A percentile compares a stretch with the other conserved stretches of the same genome.
Evolutionary conservation across 2,888 invertebrate species (phyloP).

Genomic region (Alentia gelatinosa): DNA sequence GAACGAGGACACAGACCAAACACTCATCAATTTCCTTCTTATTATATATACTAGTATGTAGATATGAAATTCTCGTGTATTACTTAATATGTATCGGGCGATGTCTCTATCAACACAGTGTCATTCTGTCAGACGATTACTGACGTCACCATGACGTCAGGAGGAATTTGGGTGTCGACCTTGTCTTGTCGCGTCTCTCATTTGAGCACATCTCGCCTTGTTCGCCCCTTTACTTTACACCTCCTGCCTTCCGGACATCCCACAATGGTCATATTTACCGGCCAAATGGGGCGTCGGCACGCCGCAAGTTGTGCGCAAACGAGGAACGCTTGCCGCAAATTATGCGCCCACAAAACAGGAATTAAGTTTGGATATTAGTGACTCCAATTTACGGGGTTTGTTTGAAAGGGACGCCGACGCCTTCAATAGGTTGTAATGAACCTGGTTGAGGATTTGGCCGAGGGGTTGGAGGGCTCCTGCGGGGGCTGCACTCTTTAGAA

Average conservation of each 20-base stretch:
- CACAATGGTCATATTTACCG: constrained; percentile 25
- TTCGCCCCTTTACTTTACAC: constrained; percentile 1
- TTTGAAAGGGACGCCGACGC: constrained; percentile 25
- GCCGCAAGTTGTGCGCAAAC: not conserved
- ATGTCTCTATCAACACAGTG: too few relatives aligned
- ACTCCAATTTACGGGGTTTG: constrained; percentile 23
- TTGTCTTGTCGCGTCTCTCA: not conserved
- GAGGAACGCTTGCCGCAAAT: constrained; percentile 7
- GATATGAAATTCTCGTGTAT: too few relatives aligned
- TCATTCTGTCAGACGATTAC: not conserved
- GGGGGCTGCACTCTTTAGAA: not conserved
- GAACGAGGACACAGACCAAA: too few relatives aligned
- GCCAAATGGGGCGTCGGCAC: not conserved
- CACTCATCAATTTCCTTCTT: too few relatives aligned
- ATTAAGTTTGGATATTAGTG: constrained; percentile 52
- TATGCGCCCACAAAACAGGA: constrained; percentile 38
- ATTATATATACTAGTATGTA: too few relatives aligned
- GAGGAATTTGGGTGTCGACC: not conserved
- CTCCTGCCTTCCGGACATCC: not conserved
- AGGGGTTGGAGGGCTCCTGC: not conserved
- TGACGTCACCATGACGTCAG: not conserved
- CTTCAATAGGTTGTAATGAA: constrained; percentile 18
- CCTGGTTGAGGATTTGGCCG: not conserved
- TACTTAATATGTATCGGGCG: too few relatives aligned
- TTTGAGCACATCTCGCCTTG: not conserved